phyloP scores from a whole-genome alignment of 2,888 invertebrate species.

The Steinernema carpocapsae region DNA sequence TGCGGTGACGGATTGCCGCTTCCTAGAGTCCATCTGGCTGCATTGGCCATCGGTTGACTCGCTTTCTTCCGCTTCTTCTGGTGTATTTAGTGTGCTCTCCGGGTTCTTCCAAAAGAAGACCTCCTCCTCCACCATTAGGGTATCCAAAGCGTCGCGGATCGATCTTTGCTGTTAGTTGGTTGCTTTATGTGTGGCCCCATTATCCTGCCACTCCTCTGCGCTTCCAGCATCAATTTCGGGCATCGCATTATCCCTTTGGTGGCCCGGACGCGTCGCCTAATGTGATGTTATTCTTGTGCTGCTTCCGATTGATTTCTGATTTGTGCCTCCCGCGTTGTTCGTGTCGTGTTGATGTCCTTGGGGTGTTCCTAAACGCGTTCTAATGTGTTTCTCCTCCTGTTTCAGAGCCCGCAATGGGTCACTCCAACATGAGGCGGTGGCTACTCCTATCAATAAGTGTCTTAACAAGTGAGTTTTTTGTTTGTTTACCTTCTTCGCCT shows the following conservation, averaged over 20 bases:
- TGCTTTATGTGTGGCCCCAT: conserved; percentile 33
- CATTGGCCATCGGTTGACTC: conserved; percentile 21
- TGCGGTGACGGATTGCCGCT: neutral
- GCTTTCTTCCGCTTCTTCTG: neutral
- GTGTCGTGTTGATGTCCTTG: neutral
- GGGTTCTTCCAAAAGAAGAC: neutral
- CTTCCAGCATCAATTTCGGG: conserved; percentile 28
- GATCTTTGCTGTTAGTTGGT: conserved; percentile 22
- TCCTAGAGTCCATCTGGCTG: too few relatives aligned
- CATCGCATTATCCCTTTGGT: neutral
- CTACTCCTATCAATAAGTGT: conserved; percentile 1
- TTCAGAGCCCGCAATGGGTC: conserved; percentile 32
- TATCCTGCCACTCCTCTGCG: conserved; percentile 10
- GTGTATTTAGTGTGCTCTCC: neutral
- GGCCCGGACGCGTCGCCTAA: conserved; percentile 11
- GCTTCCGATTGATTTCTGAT: conserved; percentile 23
- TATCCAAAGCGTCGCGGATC: neutral
- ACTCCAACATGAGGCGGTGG: conserved; percentile 34
- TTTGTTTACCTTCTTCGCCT: neutral
- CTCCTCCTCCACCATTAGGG: conserved; percentile 14
- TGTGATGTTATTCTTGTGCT: conserved; percentile 29
- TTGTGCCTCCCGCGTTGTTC: conserved; percentile 16
- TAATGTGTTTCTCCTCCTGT: neutral
- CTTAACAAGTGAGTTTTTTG: conserved; percentile 1
- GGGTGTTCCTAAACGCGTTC: neutral